Evolutionary conservation across 30 jellyfish, hydroid and myxozoan genomes (phyloP), one percentile per base, ranked within the genome.

Genomic region (Hydra vulgaris): DNA sequence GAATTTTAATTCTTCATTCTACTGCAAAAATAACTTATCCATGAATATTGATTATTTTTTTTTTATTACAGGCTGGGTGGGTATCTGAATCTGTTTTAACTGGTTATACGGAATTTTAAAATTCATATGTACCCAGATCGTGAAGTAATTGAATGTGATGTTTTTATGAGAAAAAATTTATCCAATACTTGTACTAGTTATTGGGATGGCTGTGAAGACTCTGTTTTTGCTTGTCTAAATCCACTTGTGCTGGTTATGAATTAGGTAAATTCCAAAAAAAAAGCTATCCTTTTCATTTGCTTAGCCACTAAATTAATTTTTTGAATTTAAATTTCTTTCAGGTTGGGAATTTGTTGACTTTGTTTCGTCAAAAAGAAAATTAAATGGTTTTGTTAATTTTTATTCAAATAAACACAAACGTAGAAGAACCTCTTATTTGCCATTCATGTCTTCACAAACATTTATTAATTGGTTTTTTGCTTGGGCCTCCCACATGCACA

Each of bases 401-500:
- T 73, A 26, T 25, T 8, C 15, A 5, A 21, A 25, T 15, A 73
- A 73, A 25, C 21, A 26, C 21, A 25, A 73, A 18, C 53, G 53
- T n/a, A 19, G 27, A 21, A 26, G 61, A 12, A 21, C 81, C 7
- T 21, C 27, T 70, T 15, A 15, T 24, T 18, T 21, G 27, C 25
- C 27, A 18, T 73, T 73, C 68, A 73, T 73, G 81, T 21, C 23
- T 12, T 17, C 53, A 15, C 53, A 73, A 23, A 73, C 81, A 21
- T 73, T 73, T 25, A 73, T 73, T 25, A 21, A 73, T 73, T 73
- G 81, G 81, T 73, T 40, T 40, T 73, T 73, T 25, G 81, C 66
- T 21, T 73, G 81, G 81, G 81, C 81, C 22, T 73, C 81, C 66
- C 53, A 54, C 53, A 73, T 73, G 81, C 54, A 26, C 22, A 25